Evolutionary conservation across 2,113 vertebrate species (phyloP).

Genomic region (Chaetodon auriga): DNA sequence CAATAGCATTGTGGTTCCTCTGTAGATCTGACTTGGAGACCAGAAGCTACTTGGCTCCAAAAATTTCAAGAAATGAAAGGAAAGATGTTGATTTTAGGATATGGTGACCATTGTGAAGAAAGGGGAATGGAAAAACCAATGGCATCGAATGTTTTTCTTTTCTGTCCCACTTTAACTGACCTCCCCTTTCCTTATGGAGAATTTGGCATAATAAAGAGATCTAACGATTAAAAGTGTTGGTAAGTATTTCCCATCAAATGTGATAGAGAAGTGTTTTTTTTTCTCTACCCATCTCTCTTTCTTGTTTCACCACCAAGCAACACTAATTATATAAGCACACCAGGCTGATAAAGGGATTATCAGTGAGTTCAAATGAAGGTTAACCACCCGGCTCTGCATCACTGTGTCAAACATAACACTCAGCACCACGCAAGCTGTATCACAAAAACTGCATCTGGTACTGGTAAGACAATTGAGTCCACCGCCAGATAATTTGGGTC

Average conservation of each 20-base stretch:
- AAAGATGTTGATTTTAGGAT: conserved; percentile 53
- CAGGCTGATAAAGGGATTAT: conserved; percentile 48
- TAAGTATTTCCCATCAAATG: conserved; percentile 24
- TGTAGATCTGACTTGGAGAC: conserved; percentile 47
- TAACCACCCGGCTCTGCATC: conserved; percentile 25
- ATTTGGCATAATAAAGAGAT: conserved; percentile 54
- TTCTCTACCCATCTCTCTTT: conserved; percentile 17
- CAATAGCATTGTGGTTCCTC: conserved; percentile 38
- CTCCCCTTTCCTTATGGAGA: conserved; percentile 29
- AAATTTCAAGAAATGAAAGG: neutral
- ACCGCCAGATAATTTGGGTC: conserved; percentile 58
- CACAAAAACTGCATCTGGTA: conserved; percentile 62
- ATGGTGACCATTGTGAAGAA: conserved; percentile 51
- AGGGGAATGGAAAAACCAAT: conserved; percentile 51
- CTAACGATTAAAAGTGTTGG: conserved; percentile 41
- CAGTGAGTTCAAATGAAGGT: conserved; percentile 64
- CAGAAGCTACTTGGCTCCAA: conserved; percentile 47
- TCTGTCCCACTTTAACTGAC: conserved; percentile 21
- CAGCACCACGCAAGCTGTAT: conserved; percentile 41
- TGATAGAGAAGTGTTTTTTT: conserved; percentile 14
- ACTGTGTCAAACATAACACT: conserved; percentile 52
- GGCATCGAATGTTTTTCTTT: conserved; percentile 45
- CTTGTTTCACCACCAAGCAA: conserved; percentile 4
- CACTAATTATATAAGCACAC: neutral
- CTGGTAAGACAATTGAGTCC: conserved; percentile 37